These are phyloP conservation scores for Recurvirostra avosetta DNA, from an alignment of 2,113 vertebrate genomes.

Conservation along the genomic window DNA sequence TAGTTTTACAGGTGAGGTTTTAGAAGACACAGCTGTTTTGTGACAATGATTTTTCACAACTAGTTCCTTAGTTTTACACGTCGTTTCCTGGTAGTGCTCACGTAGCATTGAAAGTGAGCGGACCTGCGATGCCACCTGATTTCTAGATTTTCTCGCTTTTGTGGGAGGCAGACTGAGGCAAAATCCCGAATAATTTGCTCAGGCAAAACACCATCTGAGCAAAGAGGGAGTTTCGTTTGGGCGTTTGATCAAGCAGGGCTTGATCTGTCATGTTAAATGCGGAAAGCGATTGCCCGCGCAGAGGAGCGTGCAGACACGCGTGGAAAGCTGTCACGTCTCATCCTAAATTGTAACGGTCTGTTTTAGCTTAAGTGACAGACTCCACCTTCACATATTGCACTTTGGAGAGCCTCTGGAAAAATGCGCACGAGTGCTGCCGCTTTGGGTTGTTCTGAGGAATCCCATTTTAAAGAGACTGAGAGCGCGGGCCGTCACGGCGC, in stretches of 20 bases:
- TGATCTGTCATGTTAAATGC: background rate
- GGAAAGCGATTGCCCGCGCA: background rate
- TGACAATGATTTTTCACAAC: background rate
- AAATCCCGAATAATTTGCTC: background rate
- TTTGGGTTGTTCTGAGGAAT: background rate
- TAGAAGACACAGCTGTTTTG: background rate
- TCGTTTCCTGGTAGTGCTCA: background rate
- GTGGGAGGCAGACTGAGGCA: background rate
- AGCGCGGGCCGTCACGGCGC: accelerated
- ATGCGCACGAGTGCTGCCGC: background rate
- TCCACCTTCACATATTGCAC: background rate
- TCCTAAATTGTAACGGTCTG: background rate
- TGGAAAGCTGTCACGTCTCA: background rate
- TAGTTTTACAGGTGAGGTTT: background rate
- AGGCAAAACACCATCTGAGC: background rate
- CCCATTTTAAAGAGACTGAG: background rate
- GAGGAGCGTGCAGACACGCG: accelerated
- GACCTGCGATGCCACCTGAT: background rate
- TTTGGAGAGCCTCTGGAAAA: background rate
- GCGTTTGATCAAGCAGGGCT: background rate
- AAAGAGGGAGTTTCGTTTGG: background rate
- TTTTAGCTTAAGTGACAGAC: background rate
- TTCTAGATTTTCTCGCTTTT: background rate
- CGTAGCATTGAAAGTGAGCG: background rate
- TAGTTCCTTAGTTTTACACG: background rate